These are phyloP conservation scores for Dipodomys ordii DNA, from an alignment of 2,113 vertebrate genomes.

Conservation along the genomic window DNA sequence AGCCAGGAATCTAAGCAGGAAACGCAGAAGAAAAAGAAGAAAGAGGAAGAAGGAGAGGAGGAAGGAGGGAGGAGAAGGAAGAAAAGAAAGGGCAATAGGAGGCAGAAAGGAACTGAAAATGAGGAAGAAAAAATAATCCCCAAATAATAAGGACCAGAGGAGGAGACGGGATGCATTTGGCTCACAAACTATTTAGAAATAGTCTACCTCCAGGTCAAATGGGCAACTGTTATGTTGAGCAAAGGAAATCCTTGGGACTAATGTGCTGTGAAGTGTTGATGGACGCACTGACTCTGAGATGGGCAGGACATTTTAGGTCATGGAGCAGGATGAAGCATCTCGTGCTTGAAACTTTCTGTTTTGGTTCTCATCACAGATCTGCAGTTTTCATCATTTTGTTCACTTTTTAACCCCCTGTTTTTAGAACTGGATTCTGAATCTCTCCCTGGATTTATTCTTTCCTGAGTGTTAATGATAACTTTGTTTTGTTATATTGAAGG, in stretches of 20 bases:
- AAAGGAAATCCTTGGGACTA: not conserved
- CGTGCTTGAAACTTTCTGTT: not conserved
- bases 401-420: not conserved
- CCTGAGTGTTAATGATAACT: not conserved
- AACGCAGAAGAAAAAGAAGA: not conserved
- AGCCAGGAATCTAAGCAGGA: not conserved
- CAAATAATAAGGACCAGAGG: not conserved
- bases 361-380: not conserved
- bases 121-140: not conserved
- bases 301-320: not conserved
- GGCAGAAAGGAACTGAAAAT: not conserved
- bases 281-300: not conserved
- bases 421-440: not conserved
- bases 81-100: not conserved
- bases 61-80: not conserved
- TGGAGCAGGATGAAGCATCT: not conserved
- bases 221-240: not conserved
- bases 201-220: not conserved
- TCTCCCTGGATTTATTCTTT: not conserved
- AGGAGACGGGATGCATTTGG: not conserved
- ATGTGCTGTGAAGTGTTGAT: not conserved
- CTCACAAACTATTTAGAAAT: not conserved
- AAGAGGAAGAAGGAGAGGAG: not conserved
- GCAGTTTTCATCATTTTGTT: not conserved
- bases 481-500: not conserved